Evolutionary conservation across 2,113 vertebrate genomes (phyloP).

Genomic region (Mystacornis crossleyi): DNA sequence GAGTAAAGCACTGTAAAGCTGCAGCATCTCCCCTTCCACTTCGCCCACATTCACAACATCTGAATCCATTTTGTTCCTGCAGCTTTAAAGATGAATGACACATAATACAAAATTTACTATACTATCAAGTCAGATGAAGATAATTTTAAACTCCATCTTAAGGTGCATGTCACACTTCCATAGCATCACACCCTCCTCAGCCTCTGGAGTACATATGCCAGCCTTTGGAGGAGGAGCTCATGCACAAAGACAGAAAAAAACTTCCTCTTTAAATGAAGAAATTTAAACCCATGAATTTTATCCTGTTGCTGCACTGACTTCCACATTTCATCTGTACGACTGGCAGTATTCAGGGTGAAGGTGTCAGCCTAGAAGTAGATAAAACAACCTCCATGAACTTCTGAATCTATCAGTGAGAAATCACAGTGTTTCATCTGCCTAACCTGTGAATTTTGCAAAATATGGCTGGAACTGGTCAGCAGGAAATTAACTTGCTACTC

Average conservation of each 20-base stretch:
- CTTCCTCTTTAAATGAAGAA: background rate
- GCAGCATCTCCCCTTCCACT: background rate
- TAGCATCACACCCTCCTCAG: background rate
- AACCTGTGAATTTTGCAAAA: background rate
- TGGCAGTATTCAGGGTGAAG: background rate
- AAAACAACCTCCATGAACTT: background rate
- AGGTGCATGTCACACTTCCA: background rate
- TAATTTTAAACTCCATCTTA: background rate
- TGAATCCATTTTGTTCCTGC: background rate
- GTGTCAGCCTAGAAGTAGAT: background rate
- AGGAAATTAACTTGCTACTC: background rate
- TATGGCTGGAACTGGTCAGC: background rate
- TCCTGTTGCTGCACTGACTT: background rate
- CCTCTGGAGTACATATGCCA: background rate
- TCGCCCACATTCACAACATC: background rate
- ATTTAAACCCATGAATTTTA: background rate
- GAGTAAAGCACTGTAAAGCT: background rate
- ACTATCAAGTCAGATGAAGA: background rate
- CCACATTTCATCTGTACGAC: background rate
- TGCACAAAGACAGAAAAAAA: background rate
- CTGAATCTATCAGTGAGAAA: background rate
- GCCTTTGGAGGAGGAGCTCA: background rate
- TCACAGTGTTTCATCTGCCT: background rate
- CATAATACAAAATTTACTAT: background rate
- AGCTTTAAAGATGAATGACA: background rate